phyloP scores from a whole-genome alignment of 2,113 vertebrate genomes.

The Delphinapterus leucas region DNA sequence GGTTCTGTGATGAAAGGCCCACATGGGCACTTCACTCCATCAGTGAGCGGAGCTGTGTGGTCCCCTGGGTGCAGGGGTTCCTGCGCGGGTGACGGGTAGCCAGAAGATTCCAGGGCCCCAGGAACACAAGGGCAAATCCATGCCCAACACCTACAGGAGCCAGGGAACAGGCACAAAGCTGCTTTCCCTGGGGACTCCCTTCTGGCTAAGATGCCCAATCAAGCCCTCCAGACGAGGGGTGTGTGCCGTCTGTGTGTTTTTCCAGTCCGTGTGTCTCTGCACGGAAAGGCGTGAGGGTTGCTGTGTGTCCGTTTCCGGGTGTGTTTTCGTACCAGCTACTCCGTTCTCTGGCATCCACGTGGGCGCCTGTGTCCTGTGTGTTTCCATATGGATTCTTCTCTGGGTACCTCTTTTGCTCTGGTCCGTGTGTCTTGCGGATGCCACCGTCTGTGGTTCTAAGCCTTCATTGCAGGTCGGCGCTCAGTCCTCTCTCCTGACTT shows the following conservation, averaged over 20 bases:
- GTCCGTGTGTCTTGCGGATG: rapidly evolving
- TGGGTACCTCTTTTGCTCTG: neutral
- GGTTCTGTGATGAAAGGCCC: neutral
- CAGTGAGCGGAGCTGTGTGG: rapidly evolving
- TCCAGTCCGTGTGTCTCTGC: rapidly evolving
- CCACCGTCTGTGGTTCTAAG: neutral
- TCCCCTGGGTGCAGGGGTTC: neutral
- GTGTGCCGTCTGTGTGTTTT: rapidly evolving
- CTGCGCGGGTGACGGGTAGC: rapidly evolving
- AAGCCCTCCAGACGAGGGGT: rapidly evolving
- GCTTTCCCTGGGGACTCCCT: neutral
- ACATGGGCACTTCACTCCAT: rapidly evolving
- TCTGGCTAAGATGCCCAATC: neutral
- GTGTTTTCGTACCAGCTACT: neutral
- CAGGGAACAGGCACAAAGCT: neutral
- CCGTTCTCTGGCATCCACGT: rapidly evolving
- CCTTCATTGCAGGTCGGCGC: rapidly evolving
- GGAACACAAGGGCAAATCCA: neutral
- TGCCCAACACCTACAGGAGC: neutral
- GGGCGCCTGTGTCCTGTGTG: neutral
- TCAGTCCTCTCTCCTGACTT: neutral
- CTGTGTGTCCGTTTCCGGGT: rapidly evolving
- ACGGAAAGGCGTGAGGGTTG: rapidly evolving
- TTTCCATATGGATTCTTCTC: too few species aligned
- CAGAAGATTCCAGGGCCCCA: neutral